Conservation (phyloP, 2,888 invertebrate species). For the Xanthorhoe designata region DNA sequence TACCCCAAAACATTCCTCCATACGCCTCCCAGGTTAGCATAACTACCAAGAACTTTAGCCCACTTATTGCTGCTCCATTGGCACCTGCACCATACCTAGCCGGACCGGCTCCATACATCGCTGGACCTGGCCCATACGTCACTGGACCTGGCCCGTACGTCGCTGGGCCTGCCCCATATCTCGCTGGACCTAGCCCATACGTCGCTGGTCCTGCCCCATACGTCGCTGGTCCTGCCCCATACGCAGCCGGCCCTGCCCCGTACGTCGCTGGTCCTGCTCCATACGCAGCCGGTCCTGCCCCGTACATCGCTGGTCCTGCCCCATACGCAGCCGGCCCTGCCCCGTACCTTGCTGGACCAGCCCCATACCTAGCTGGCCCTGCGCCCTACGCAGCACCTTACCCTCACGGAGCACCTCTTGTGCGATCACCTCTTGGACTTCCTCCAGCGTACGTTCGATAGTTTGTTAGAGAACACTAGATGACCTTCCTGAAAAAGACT, state of each 20-base stretch:
- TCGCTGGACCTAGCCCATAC: constrained; percentile 49
- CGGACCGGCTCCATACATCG: constrained; percentile 48
- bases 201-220: constrained; percentile 52
- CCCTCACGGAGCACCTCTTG: constrained; percentile 56
- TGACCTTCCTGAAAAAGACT: constrained; percentile 70
- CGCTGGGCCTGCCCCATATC: constrained; percentile 48
- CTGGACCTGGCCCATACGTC: constrained; percentile 42
- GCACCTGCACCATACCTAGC: constrained; percentile 53
- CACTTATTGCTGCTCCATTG: constrained; percentile 65
- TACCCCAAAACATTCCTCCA: constrained; percentile 87
- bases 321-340: constrained; percentile 50
- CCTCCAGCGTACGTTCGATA: constrained; percentile 80
- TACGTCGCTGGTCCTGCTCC: constrained; percentile 46
- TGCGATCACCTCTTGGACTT: constrained; percentile 63
- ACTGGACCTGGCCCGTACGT: constrained; percentile 50
- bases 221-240: constrained; percentile 50
- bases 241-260: constrained; percentile 49
- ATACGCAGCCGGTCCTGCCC: constrained; percentile 45
- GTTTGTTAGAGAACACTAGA: constrained; percentile 69
- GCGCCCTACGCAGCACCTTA: constrained; percentile 48
- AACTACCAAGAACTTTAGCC: constrained; percentile 74
- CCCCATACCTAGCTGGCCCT: constrained; percentile 48
- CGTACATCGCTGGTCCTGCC: constrained; percentile 46
- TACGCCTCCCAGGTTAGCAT: constrained; percentile 87
- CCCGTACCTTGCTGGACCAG: constrained; percentile 50